These are phyloP conservation scores for Caiman crocodilus DNA, from an alignment of 2,797 vertebrate species.

Conservation along the genomic window DNA sequence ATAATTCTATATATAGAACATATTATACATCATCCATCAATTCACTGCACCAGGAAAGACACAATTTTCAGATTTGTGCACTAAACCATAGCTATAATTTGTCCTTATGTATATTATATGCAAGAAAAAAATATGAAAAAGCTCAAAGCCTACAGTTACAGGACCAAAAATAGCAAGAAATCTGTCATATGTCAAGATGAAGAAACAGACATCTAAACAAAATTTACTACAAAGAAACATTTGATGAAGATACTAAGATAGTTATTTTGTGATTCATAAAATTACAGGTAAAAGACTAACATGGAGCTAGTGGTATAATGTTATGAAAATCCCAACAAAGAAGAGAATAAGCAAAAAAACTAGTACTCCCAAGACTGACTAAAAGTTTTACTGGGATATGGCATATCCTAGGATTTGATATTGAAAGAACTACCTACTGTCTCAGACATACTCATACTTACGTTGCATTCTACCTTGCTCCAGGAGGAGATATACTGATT, in stretches of 20 bases:
- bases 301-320: neutral
- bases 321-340: neutral
- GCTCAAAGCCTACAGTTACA: neutral
- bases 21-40: conserved; percentile 6
- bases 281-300: neutral
- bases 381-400: neutral
- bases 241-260: neutral
- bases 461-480: neutral
- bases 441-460: neutral
- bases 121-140: neutral
- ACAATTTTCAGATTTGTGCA: neutral
- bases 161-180: neutral
- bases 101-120: neutral
- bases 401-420: neutral
- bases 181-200: neutral
- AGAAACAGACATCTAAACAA: neutral
- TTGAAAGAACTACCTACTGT: neutral
- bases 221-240: neutral
- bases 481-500: neutral
- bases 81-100: neutral
- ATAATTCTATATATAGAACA: conserved; percentile 15
- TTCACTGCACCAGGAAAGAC: conserved; percentile 12
- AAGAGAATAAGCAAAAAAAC: neutral
- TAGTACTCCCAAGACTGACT: neutral
- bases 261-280: neutral